Evolutionary conservation across 2,113 vertebrate species (phyloP), one percentile per base, ranked within the genome.

Genomic region (Motacilla tschutschensis): DNA sequence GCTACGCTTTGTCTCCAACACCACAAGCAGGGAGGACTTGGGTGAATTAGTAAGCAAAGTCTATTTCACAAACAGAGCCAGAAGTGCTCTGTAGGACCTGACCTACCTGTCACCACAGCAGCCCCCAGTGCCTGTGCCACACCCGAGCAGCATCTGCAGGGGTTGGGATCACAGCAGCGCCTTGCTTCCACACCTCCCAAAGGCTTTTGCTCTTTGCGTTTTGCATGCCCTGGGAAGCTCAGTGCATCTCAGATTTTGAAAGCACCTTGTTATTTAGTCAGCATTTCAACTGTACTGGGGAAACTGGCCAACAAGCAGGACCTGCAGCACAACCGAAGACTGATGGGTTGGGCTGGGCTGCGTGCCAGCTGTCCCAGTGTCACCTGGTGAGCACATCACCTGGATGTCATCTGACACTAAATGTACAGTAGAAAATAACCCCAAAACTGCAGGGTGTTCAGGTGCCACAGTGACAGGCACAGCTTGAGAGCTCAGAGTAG

Each of bases 151-250:
- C 48, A 10, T 3, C 0, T 0, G 5, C 43, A 16, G 51, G 2
- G 14, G 1, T 0, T 4, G 5, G 20, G 77, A 47, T 19, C n/a
- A 10, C 75, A 40, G n/a, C 0, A 1, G 14, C 0, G 6, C 55
- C 35, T 48, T 6, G 19, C 70, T 41, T 20, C 1, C 1, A 60
- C 26, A 5, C 0, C 25, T 24, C 41, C 57, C 41, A 11, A 60
- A 58, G 17, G 12, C n/a, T 57, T 31, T 4, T 17, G 20, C 71
- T 65, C 76, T 36, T 24, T 38, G 83, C 18, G 17, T 51, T 58
- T 9, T 20, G 19, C 65, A 35, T 0, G 2, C 29, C 36, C 50
- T 9, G 43, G 54, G 51, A 65, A 72, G 70, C 69, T 78, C 48
- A 25, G 51, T 65, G 18, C 47, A 31, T 10, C 62, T 58, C 10